Percentiles rank a stretch among this genome's conserved stretches.
phyloP scores from a whole-genome alignment of 2,797 vertebrate genomes.

The Bucorvus abyssinicus region DNA sequence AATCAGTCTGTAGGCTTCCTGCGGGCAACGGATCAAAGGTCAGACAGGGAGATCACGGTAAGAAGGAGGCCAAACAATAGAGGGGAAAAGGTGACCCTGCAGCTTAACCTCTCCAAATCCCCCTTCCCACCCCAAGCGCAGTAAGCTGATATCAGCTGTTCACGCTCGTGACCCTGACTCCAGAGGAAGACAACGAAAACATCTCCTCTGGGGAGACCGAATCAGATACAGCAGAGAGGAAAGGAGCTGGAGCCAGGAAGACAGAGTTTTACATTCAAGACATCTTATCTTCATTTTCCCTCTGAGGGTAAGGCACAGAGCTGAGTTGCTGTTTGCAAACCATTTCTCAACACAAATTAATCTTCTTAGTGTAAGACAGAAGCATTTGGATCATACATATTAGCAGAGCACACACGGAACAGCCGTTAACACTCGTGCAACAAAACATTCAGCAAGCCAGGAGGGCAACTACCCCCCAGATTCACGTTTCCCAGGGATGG shows the following conservation, averaged over 20 bases:
- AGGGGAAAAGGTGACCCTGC: neutral
- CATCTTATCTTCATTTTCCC: neutral
- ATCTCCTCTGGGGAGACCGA: neutral
- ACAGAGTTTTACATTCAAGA: neutral
- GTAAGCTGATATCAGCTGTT: neutral
- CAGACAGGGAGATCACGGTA: neutral
- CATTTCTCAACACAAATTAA: neutral
- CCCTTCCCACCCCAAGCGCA: neutral
- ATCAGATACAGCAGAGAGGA: neutral
- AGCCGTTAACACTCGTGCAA: fast-evolving
- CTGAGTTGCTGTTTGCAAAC: neutral
- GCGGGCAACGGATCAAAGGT: neutral
- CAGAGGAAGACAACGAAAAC: neutral
- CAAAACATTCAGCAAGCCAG: neutral
- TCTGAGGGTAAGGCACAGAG: neutral
- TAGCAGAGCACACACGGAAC: neutral
- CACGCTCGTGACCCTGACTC: neutral
- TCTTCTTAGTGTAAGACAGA: neutral
- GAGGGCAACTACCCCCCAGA: neutral
- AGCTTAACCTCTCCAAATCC: neutral
- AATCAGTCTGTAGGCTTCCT: slow-evolving; percentile 94
- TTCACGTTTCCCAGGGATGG: neutral
- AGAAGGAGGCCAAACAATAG: neutral
- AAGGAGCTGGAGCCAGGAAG: neutral
- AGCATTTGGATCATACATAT: neutral